Evolutionary conservation across 2,113 vertebrate species (phyloP).

Genomic region (Aldabrachelys gigantea): DNA sequence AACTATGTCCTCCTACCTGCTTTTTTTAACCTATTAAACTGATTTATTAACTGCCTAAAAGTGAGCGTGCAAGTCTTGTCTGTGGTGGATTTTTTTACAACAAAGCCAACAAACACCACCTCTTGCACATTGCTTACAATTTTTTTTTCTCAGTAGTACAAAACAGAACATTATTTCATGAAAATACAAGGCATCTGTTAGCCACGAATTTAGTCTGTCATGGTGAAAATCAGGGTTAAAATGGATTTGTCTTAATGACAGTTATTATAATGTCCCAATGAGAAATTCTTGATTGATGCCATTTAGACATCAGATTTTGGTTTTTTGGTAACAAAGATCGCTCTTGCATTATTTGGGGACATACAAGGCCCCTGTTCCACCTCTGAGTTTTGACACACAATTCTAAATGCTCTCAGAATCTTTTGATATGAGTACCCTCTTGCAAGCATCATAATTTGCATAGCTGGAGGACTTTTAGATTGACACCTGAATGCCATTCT

Average conservation of each 20-base stretch:
- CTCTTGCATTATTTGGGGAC: neutral
- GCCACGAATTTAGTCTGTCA: neutral
- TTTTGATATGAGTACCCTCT: neutral
- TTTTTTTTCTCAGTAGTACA: neutral
- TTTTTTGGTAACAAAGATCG: neutral
- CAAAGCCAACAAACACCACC: neutral
- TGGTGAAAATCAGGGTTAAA: constrained; percentile 8
- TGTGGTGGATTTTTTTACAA: neutral
- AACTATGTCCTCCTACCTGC: neutral
- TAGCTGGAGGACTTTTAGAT: neutral
- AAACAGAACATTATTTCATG: neutral
- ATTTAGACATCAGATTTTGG: neutral
- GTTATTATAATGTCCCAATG: neutral
- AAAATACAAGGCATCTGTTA: neutral
- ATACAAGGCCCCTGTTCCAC: neutral
- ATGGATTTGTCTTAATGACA: neutral
- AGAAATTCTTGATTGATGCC: neutral
- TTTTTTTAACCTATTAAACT: neutral
- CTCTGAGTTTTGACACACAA: neutral
- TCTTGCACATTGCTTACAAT: neutral
- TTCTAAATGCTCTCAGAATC: neutral
- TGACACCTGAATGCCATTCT: neutral
- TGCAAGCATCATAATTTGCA: neutral
- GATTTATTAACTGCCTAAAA: neutral
- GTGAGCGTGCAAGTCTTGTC: neutral